Conservation (phyloP, 1,140 invertebrate genomes). For the Acromyrmex charruanus region DNA sequence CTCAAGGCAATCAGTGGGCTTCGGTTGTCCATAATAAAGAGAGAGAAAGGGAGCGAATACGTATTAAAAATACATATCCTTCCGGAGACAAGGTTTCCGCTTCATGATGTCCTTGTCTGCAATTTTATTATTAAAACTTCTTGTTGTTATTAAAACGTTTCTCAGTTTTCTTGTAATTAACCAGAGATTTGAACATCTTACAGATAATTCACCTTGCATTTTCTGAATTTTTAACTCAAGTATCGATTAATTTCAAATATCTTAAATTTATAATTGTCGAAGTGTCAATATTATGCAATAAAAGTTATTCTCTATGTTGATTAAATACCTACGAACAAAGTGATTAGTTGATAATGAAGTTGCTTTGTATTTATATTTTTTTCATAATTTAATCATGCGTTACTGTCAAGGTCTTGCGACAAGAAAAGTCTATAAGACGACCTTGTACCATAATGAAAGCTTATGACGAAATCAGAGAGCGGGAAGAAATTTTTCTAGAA, state of each 20-base stretch:
- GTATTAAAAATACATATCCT: background rate
- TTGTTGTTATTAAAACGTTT: background rate
- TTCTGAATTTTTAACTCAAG: background rate
- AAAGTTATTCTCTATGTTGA: background rate
- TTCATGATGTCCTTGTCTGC: background rate
- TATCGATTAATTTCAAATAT: background rate
- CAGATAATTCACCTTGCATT: background rate
- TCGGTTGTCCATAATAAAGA: background rate
- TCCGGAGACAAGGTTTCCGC: background rate
- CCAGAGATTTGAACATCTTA: background rate
- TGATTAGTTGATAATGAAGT: background rate
- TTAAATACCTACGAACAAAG: background rate
- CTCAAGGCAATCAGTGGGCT: background rate
- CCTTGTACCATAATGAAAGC: background rate
- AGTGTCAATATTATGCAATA: background rate
- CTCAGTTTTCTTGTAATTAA: background rate
- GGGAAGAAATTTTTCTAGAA: background rate
- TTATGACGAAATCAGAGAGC: background rate
- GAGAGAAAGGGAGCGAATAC: background rate
- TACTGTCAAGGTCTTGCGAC: conserved; percentile 14
- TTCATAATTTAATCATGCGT: conserved; percentile 33
- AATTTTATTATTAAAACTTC: conserved; percentile 4
- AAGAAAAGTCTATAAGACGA: conserved; percentile 19
- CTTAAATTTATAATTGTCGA: background rate
- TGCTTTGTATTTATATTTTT: conserved; percentile 1